phyloP scores from a whole-genome alignment of 2,113 vertebrate genomes.

The Hiodon tergisus region DNA sequence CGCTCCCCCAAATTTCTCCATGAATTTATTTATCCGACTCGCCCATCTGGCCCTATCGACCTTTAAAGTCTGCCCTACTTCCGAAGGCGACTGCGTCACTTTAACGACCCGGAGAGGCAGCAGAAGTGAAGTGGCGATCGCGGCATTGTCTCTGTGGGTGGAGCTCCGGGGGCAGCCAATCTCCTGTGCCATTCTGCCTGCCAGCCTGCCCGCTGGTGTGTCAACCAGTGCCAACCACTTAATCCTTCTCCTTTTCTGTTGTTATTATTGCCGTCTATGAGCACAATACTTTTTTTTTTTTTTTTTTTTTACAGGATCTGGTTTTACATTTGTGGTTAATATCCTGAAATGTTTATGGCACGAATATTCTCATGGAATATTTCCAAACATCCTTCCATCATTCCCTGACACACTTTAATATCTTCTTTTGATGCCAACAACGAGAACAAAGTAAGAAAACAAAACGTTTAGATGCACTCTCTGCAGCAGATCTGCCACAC shows the following conservation, averaged over 20 bases:
- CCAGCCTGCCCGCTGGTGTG: slow-evolving; percentile 43
- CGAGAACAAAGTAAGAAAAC: slow-evolving; percentile 51
- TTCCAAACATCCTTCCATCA: not conserved
- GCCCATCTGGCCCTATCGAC: slow-evolving; percentile 54
- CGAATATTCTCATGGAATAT: not conserved
- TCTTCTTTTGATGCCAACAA: slow-evolving; percentile 14
- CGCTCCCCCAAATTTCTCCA: slow-evolving; percentile 28
- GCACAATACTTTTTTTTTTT: not conserved
- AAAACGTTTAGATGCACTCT: slow-evolving; percentile 46
- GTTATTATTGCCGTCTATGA: slow-evolving; percentile 17
- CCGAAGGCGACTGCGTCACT: slow-evolving; percentile 38
- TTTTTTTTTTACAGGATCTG: slow-evolving; percentile 38
- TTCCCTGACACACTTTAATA: not conserved
- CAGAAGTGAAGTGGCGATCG: no score
- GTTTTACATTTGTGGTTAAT: no score
- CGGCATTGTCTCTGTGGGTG: no score
- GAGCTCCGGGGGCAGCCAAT: no score
- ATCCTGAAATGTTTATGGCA: no score
- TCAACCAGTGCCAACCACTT: slow-evolving; percentile 47
- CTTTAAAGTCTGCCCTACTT: slow-evolving; percentile 45
- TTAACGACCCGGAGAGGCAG: slow-evolving; percentile 30
- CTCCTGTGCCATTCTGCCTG: slow-evolving; percentile 26
- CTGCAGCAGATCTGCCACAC: slow-evolving; percentile 48
- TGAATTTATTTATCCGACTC: slow-evolving; percentile 46
- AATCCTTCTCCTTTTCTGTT: slow-evolving; percentile 63